Conservation (phyloP, 2,888 invertebrate genomes). For the Liopterus haemorrhoidalis region DNA sequence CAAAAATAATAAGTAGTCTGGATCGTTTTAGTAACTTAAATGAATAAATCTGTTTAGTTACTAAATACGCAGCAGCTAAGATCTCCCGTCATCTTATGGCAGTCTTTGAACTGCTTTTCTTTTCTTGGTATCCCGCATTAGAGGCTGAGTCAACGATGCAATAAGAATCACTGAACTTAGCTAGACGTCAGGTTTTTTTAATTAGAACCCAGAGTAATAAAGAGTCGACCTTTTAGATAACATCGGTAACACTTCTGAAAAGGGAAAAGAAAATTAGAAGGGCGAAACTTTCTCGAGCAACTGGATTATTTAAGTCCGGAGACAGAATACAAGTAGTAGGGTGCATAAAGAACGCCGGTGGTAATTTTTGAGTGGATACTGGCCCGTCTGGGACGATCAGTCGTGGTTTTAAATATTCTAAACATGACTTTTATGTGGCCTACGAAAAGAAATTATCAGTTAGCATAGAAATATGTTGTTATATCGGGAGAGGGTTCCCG, state of each 20-base stretch:
- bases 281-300: background rate
- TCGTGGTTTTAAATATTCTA: constrained; percentile 16
- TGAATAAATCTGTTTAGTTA: no score
- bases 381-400: no score
- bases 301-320: constrained; percentile 1
- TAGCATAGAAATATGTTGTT: constrained; percentile 11
- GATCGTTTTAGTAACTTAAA: no score
- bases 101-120: no score
- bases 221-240: constrained; percentile 3
- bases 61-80: no score
- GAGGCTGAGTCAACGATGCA: no score
- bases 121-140: no score
- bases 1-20: no score
- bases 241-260: constrained; percentile 10
- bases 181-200: constrained; percentile 4
- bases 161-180: no score
- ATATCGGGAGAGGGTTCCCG: constrained; percentile 7
- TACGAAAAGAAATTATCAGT: constrained; percentile 19
- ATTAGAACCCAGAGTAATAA: constrained; percentile 5
- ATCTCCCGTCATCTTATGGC: no score
- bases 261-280: constrained; percentile 12
- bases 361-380: no score
- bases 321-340: background rate
- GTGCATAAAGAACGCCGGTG: no score
- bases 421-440: constrained; percentile 15